These are phyloP conservation scores for Gallinago paraguaiae DNA, from an alignment of 2,113 vertebrate genomes.

Conservation along the genomic window DNA sequence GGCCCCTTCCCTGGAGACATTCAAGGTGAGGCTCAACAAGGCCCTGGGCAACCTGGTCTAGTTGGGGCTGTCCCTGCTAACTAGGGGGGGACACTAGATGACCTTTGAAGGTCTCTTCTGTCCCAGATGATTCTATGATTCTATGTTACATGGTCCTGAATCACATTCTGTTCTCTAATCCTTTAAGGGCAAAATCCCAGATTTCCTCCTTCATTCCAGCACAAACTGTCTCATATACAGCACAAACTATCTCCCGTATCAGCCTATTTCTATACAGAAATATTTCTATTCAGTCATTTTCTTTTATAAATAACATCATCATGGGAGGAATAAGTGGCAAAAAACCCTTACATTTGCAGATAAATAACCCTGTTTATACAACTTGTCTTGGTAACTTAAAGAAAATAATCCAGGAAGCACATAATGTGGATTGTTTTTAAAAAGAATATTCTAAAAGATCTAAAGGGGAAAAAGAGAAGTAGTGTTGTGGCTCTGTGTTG, in stretches of 20 bases:
- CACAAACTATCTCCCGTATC: background rate
- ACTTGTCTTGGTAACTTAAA: background rate
- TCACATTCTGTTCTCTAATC: background rate
- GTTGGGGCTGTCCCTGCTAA: no score
- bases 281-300: background rate
- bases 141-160: background rate
- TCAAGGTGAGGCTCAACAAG: no score
- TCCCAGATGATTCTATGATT: no score
- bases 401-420: background rate
- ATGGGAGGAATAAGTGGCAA: background rate
- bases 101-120: no score
- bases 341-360: background rate
- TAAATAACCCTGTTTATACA: background rate
- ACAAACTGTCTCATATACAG: background rate
- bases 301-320: background rate
- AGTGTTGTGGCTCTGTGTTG: accelerated
- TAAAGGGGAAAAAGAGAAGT: background rate
- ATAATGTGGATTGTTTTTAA: background rate
- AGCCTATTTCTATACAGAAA: background rate
- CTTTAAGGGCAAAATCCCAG: background rate
- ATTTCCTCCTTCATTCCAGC: background rate
- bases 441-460: background rate
- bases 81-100: no score
- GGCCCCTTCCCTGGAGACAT: no score
- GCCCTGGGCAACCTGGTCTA: no score